A percentile compares a stretch with the other conserved stretches of the same genome.
These are phyloP conservation scores for Xylota segnis DNA, from an alignment of 2,888 invertebrate species.

Conservation along the genomic window DNA sequence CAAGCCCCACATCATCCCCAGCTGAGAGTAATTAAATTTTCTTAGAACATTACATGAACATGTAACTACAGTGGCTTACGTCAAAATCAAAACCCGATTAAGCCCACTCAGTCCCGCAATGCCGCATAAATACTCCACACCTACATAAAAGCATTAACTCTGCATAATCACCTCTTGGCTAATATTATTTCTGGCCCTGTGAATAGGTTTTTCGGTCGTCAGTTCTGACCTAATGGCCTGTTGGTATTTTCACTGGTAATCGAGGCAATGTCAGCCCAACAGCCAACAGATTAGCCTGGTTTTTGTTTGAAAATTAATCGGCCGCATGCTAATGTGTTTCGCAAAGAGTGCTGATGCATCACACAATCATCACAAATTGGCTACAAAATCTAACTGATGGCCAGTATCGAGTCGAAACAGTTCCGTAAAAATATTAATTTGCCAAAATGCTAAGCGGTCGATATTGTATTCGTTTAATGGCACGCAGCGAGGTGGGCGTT, in stretches of 20 bases:
- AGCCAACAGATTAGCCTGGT: slow-evolving; percentile 13
- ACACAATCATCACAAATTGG: slow-evolving; percentile 4
- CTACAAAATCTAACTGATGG: neutral
- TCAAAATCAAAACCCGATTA: slow-evolving; percentile 15
- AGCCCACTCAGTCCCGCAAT: neutral
- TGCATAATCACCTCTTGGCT: neutral
- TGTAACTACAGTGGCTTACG: neutral
- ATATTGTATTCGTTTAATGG: neutral
- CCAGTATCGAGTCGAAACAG: neutral
- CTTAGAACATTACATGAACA: too few species aligned
- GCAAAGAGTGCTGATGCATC: slow-evolving; percentile 6
- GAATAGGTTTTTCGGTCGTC: slow-evolving; percentile 3
- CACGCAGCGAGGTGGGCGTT: too few species aligned
- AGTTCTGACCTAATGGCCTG: neutral
- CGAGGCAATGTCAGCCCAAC: slow-evolving; percentile 5
- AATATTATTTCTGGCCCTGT: slow-evolving; percentile 5
- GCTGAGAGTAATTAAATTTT: too few species aligned
- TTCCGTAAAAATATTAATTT: neutral
- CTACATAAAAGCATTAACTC: neutral
- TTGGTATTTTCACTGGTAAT: neutral
- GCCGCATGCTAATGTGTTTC: neutral
- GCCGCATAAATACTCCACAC: neutral
- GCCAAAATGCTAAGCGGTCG: neutral
- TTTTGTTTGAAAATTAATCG: slow-evolving; percentile 8
- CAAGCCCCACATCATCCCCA: too few species aligned